Conservation (phyloP, 1,140 invertebrate species). For the Planococcus citri region DNA sequence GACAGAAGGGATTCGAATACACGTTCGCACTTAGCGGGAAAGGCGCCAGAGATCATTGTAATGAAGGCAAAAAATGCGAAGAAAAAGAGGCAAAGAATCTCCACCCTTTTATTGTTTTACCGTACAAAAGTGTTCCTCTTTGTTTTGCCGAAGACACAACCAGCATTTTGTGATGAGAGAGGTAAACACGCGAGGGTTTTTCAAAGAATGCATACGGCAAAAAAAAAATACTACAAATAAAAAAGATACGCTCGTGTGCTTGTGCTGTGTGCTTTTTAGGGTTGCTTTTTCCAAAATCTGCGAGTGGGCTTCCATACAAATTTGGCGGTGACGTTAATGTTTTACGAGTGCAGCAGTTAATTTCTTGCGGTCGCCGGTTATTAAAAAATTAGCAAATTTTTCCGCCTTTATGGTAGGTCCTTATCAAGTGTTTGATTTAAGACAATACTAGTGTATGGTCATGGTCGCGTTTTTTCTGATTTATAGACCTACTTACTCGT, state of each 20-base stretch:
- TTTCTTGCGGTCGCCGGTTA: not conserved
- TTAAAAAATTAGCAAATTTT: not conserved
- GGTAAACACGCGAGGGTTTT: not conserved
- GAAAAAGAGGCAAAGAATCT: not conserved
- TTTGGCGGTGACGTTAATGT: not conserved
- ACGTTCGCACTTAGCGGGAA: conserved; percentile 5
- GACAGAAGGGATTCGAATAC: not conserved
- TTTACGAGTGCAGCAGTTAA: not conserved
- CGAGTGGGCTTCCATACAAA: not conserved
- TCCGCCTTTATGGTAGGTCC: no score
- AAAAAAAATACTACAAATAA: not conserved
- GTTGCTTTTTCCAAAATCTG: not conserved
- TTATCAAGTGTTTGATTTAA: no score
- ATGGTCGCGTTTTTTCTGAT: no score
- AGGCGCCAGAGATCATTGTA: conserved; percentile 3
- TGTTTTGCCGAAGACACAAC: not conserved
- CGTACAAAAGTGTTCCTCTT: not conserved
- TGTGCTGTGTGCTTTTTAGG: no score
- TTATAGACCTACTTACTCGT: no score
- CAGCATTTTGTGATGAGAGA: not conserved
- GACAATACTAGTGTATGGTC: no score
- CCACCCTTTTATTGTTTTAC: not conserved
- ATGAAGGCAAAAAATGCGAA: conserved; percentile 6
- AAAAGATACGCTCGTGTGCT: not conserved
- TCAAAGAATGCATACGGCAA: not conserved